Conservation (phyloP, 2,797 vertebrate genomes). For the Myotis pilosus region DNA sequence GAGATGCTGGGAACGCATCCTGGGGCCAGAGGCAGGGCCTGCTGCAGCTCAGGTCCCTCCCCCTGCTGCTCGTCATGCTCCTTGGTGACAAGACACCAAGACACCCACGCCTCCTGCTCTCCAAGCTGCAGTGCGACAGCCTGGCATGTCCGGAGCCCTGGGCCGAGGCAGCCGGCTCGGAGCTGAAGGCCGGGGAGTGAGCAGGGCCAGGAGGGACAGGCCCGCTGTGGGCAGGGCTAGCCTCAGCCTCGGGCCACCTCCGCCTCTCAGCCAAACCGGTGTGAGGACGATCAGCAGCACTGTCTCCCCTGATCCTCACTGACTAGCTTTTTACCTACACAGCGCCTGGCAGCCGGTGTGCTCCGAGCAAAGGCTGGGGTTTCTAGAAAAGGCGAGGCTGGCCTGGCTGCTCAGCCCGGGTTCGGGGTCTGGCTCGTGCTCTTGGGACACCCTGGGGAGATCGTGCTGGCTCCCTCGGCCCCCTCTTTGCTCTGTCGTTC, state of each 20-base stretch:
- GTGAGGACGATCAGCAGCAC: background rate
- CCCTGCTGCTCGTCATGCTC: background rate
- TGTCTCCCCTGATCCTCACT: background rate
- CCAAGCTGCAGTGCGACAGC: background rate
- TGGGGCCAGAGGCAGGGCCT: rapidly evolving
- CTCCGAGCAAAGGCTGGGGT: background rate
- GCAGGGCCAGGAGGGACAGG: background rate
- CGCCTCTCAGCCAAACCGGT: background rate
- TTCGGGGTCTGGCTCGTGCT: rapidly evolving
- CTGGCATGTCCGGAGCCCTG: background rate
- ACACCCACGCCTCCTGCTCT: background rate
- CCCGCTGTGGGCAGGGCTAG: rapidly evolving
- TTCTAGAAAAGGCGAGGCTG: background rate
- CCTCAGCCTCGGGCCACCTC: background rate
- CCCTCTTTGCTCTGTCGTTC: background rate
- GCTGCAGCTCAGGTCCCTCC: background rate
- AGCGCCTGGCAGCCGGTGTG: background rate
- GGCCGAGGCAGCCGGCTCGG: background rate
- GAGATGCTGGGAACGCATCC: no score
- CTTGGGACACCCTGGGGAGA: rapidly evolving
- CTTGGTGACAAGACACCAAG: background rate
- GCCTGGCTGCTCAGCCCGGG: background rate
- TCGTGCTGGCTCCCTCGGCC: background rate
- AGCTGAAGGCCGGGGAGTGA: no score
- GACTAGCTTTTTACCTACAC: background rate